These are phyloP conservation scores for Brachypalpus laphriformis DNA, from an alignment of 2,888 invertebrate genomes.

Conservation along the genomic window DNA sequence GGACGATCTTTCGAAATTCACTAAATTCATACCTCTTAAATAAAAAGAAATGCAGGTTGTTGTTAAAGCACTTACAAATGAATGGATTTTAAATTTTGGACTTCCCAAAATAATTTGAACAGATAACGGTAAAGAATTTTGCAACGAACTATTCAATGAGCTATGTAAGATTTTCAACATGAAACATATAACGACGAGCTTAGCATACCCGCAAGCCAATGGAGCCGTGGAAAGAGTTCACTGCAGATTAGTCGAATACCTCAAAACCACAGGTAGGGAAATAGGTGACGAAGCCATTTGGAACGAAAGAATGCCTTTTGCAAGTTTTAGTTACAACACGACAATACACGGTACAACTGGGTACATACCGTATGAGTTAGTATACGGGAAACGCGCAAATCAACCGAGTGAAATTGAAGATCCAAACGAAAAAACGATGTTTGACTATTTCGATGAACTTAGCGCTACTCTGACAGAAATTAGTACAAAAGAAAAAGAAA, in stretches of 20 bases:
- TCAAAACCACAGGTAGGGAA: slow-evolving; percentile 11
- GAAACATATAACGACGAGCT: slow-evolving; percentile 12
- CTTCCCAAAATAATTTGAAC: slow-evolving; percentile 5
- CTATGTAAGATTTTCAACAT: background rate
- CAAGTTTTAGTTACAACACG: slow-evolving; percentile 23
- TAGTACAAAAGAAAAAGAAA: slow-evolving; percentile 2
- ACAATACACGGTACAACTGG: slow-evolving; percentile 10
- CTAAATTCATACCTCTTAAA: background rate
- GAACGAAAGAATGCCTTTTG: slow-evolving; percentile 8
- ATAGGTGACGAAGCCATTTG: slow-evolving; percentile 7
- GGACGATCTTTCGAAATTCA: background rate
- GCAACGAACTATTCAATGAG: slow-evolving; percentile 11
- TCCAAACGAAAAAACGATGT: slow-evolving; percentile 1
- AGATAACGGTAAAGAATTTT: slow-evolving; percentile 13
- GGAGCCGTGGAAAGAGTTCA: slow-evolving; percentile 5
- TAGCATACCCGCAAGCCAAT: slow-evolving; percentile 6
- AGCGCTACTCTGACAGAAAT: background rate
- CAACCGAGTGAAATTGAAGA: slow-evolving; percentile 13
- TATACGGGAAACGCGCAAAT: slow-evolving; percentile 17
- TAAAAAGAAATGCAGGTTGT: no score
- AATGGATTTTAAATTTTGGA: background rate
- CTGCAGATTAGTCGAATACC: slow-evolving; percentile 10
- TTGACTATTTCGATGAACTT: slow-evolving; percentile 13
- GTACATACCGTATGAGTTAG: slow-evolving; percentile 20
- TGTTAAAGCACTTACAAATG: no score